Evolutionary conservation across 2,797 vertebrate genomes (phyloP), one percentile per base, ranked within the genome.

Genomic region (Leptodactylus fallax): DNA sequence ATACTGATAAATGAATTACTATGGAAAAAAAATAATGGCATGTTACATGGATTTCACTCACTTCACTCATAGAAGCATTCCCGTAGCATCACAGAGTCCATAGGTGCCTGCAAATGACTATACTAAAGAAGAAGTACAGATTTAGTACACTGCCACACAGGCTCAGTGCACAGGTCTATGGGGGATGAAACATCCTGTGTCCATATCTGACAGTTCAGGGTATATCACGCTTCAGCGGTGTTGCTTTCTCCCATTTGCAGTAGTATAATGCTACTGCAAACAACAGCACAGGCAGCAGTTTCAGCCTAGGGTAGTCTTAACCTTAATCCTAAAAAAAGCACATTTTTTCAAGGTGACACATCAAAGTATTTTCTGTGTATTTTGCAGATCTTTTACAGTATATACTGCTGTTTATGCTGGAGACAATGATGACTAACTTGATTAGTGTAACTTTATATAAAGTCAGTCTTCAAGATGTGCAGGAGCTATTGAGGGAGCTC

Each of bases 401-500:
- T 83, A 56, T 83, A 36, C 47, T 79, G 49, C 65, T 65, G 55
- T 67, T 78, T 77, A 53, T 49, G 23, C 51, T 47, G 56, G 53
- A 67, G 84, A 89, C 71, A 83, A 86, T 86, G 85, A 89, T 83
- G 72, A 78, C 61, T 86, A 79, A 79, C 63, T 87, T 79, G 55
- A 87, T 89, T 87, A 83, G 79, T 36, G 60, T 60, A 86, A 89
- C 79, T 78, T 89, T 81, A 85, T 87, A 83, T 74, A 89, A 87
- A 86, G 78, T 72, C 63, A 83, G 55, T 47, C 82, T 49, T 83
- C 74, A 89, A 83, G 61, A 83, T 77, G 63, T 89, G 81, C 72
- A 71, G 88, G 55, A 89, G 74, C 72, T 89, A 85, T 89, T 83
- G 88, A 89, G 63, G 85, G 85, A 89, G 47, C 80, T 86, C 79